phyloP scores from a whole-genome alignment of 2,797 vertebrate genomes.

The Oreonectes daqikongensis region DNA sequence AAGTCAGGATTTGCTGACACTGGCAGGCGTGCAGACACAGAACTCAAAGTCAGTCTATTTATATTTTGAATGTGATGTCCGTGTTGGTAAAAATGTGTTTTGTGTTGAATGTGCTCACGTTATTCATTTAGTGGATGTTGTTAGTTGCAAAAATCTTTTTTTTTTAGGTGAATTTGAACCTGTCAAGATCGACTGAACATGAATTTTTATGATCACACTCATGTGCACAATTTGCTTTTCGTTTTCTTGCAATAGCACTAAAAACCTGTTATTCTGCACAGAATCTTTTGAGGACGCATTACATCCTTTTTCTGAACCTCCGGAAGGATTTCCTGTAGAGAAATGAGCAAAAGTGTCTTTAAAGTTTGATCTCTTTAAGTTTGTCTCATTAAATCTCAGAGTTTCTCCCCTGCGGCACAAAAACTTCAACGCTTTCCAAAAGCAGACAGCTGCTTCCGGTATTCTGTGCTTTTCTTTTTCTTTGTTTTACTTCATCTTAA shows the following conservation, averaged over 20 bases:
- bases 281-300: too few species aligned
- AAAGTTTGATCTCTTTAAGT: slow-evolving; percentile 21
- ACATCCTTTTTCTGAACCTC: too few species aligned
- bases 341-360: slow-evolving; percentile 24
- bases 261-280: too few species aligned
- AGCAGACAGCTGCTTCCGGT: slow-evolving; percentile 4
- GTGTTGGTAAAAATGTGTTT: background rate
- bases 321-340: background rate
- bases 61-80: background rate
- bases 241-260: too few species aligned
- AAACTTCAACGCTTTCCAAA: background rate
- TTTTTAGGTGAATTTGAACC: too few species aligned
- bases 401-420: background rate
- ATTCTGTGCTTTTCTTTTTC: background rate
- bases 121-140: too few species aligned
- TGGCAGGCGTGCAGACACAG: background rate
- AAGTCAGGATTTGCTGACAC: slow-evolving; percentile 17
- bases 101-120: background rate
- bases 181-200: too few species aligned
- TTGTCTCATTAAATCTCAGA: slow-evolving; percentile 7
- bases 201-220: too few species aligned
- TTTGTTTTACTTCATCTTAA: background rate
- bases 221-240: too few species aligned
- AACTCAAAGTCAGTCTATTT: background rate
- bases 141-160: too few species aligned